Evolutionary conservation across 2,888 invertebrate genomes (phyloP).

Genomic region (Matsumyia berberina): DNA sequence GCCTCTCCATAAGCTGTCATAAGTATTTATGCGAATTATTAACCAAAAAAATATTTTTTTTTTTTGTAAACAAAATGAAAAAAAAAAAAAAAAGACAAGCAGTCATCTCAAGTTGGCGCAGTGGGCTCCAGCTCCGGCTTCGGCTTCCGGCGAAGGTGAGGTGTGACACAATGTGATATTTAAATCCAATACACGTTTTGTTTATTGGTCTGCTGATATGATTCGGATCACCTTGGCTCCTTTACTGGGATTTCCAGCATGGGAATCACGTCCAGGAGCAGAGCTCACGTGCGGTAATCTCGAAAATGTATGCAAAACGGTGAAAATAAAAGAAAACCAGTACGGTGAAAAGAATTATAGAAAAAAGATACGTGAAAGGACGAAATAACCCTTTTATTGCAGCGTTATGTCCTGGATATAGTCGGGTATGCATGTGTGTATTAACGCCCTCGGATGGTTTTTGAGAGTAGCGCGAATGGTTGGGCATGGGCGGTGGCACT

Average conservation of each 20-base stretch:
- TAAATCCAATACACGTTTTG: slow-evolving; percentile 76
- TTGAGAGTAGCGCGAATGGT: slow-evolving; percentile 9
- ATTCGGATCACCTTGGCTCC: slow-evolving; percentile 53
- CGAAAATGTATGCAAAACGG: slow-evolving; percentile 72
- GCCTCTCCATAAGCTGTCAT: slow-evolving; percentile 1
- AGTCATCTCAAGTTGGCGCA: slow-evolving; percentile 9
- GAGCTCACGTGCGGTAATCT: slow-evolving; percentile 75
- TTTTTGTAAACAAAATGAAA: slow-evolving; percentile 1
- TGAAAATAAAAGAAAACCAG: slow-evolving; percentile 59
- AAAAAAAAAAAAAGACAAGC: neutral
- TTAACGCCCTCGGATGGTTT: neutral
- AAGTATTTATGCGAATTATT: slow-evolving; percentile 29
- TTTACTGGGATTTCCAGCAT: slow-evolving; percentile 27
- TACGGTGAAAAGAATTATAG: slow-evolving; percentile 69
- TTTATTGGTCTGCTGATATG: slow-evolving; percentile 76
- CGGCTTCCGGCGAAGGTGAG: slow-evolving; percentile 19
- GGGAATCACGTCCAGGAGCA: slow-evolving; percentile 72
- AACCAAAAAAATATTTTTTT: slow-evolving; percentile 27
- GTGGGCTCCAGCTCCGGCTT: slow-evolving; percentile 13
- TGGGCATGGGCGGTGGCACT: slow-evolving; percentile 23
- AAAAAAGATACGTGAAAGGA: slow-evolving; percentile 74
- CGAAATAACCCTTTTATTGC: slow-evolving; percentile 76
- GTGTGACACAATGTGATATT: slow-evolving; percentile 71
- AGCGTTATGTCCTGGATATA: slow-evolving; percentile 47
- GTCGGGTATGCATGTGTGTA: slow-evolving; percentile 33